Conservation (phyloP, 2,888 invertebrate species). For the Conus canariensis region DNA sequence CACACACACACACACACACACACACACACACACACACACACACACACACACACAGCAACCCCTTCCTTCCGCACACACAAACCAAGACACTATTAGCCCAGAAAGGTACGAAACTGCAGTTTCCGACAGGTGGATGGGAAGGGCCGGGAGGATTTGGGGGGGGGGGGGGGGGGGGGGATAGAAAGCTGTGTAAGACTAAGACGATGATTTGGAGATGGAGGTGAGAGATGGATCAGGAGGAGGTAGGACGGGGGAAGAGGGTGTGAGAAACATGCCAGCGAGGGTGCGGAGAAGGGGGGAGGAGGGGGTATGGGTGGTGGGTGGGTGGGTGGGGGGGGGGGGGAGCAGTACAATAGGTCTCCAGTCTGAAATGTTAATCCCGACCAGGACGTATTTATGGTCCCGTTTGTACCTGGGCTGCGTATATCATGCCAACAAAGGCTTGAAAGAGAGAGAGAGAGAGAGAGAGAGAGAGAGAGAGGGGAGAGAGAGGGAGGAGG, state of each 20-base stretch:
- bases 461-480: too few relatives aligned
- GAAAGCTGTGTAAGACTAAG: too few relatives aligned
- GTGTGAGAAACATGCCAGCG: background rate
- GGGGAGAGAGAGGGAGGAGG: too few relatives aligned
- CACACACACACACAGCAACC: background rate
- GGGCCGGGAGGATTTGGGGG: too few relatives aligned
- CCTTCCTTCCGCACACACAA: background rate
- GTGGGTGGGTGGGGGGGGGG: background rate
- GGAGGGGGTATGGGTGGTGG: background rate
- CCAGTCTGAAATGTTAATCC: background rate
- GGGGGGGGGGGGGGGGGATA: too few relatives aligned
- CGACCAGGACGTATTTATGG: background rate
- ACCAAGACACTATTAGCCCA: background rate
- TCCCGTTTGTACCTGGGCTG: background rate
- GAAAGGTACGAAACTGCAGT: background rate
- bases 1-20: background rate
- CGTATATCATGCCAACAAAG: background rate
- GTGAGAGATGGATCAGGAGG: background rate
- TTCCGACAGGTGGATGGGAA: too few relatives aligned
- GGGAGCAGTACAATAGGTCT: background rate
- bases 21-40: background rate
- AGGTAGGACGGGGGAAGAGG: background rate
- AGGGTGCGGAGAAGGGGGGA: background rate
- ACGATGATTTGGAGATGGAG: background rate
- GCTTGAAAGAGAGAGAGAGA: background rate